Percentiles rank a stretch among this genome's conserved stretches.
Evolutionary conservation across 2,888 invertebrate genomes (phyloP).

Genomic region (Rosalia funebris): DNA sequence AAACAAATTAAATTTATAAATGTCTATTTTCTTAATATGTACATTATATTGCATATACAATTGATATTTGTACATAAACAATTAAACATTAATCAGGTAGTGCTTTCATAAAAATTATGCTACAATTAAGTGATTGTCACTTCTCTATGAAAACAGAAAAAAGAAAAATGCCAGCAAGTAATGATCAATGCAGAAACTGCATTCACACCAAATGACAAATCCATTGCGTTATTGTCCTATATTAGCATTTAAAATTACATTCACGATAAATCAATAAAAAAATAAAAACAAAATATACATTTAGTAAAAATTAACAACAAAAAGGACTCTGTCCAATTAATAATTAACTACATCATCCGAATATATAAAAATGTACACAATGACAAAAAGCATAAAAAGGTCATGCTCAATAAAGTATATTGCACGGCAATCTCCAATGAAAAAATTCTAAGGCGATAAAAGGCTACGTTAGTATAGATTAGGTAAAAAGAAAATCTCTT

Average conservation of each 20-base stretch:
- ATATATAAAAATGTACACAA: conserved; percentile 14
- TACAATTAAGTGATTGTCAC: conserved; percentile 53
- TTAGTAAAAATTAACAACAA: conserved; percentile 22
- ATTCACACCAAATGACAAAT: conserved; percentile 37
- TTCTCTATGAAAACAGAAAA: conserved; percentile 35
- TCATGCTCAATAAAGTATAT: conserved; percentile 43
- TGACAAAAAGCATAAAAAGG: conserved; percentile 26
- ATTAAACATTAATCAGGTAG: conserved; percentile 48
- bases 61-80: conserved; percentile 50
- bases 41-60: conserved; percentile 52
- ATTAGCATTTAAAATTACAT: conserved; percentile 36
- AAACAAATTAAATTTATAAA: conserved; percentile 34
- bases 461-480: conserved; percentile 27
- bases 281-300: conserved; percentile 37
- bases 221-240: conserved; percentile 42
- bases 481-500: conserved; percentile 14
- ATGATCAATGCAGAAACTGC: conserved; percentile 34
- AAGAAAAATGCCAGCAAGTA: conserved; percentile 21
- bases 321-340: conserved; percentile 36
- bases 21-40: conserved; percentile 43
- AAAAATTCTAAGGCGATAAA: conserved; percentile 36
- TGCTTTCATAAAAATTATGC: conserved; percentile 49
- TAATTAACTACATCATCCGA: conserved; percentile 10
- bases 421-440: conserved; percentile 48
- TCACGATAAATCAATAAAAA: conserved; percentile 30